phyloP scores from a whole-genome alignment of 2,113 vertebrate genomes.

The Acrocephalus arundinaceus region DNA sequence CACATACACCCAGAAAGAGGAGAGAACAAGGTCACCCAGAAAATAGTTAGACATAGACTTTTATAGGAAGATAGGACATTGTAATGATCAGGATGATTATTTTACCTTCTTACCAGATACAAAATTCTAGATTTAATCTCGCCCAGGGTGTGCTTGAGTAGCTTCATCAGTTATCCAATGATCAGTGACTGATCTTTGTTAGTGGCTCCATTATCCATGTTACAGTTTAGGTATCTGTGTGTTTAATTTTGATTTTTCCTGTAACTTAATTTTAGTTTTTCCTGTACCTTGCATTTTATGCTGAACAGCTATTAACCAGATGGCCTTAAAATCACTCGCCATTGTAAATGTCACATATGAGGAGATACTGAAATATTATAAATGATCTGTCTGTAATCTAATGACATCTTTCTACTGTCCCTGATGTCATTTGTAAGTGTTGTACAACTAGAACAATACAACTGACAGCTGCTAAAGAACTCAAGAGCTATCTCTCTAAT shows the following conservation, averaged over 20 bases:
- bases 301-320: background rate
- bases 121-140: background rate
- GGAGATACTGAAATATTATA: background rate
- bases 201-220: background rate
- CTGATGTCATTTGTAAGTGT: background rate
- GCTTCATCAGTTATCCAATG: background rate
- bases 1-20: background rate
- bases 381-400: background rate
- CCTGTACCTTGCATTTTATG: background rate
- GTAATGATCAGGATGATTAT: background rate
- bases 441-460: background rate
- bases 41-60: background rate
- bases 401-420: background rate
- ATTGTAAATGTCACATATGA: background rate
- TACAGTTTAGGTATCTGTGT: background rate
- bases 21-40: background rate
- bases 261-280: background rate
- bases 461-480: background rate
- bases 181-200: background rate
- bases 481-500: background rate
- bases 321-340: background rate
- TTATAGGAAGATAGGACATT: background rate
- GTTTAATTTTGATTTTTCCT: background rate
- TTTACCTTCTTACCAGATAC: background rate
- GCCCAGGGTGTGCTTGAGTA: background rate